Conservation (phyloP, 2,888 invertebrate genomes). For the Apoda limacodes region DNA sequence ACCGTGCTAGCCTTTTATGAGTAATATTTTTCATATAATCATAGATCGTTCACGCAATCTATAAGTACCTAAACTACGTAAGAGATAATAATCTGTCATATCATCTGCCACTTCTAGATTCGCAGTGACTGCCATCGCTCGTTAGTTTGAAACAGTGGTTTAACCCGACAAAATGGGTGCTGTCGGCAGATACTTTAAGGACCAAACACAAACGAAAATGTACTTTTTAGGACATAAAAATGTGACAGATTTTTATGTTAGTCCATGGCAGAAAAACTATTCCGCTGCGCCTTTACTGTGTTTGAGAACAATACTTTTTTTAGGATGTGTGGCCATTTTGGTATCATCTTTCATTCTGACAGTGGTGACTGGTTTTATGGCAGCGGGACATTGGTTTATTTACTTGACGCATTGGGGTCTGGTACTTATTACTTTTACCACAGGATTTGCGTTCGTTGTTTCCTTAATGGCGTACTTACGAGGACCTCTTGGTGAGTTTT, state of each 20-base stretch:
- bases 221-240: constrained; percentile 36
- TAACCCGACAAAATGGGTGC: constrained; percentile 32
- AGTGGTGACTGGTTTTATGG: constrained; percentile 10
- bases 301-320: constrained; percentile 33
- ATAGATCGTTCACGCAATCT: no score
- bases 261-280: constrained; percentile 36
- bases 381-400: constrained; percentile 36
- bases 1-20: no score
- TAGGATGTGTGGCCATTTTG: constrained; percentile 35
- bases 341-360: constrained; percentile 33
- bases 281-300: constrained; percentile 36
- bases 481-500: no score
- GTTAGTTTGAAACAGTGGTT: no score
- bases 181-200: constrained; percentile 36
- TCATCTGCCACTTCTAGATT: no score
- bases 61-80: no score
- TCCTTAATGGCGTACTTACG: constrained; percentile 29
- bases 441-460: constrained; percentile 34
- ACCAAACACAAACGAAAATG: constrained; percentile 31
- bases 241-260: constrained; percentile 38
- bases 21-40: no score
- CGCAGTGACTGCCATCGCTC: not conserved
- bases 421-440: constrained; percentile 32
- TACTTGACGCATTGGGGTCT: constrained; percentile 57
- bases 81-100: no score